Conservation (phyloP, 2,797 vertebrate species). For the Phaenicophaeus curvirostris region DNA sequence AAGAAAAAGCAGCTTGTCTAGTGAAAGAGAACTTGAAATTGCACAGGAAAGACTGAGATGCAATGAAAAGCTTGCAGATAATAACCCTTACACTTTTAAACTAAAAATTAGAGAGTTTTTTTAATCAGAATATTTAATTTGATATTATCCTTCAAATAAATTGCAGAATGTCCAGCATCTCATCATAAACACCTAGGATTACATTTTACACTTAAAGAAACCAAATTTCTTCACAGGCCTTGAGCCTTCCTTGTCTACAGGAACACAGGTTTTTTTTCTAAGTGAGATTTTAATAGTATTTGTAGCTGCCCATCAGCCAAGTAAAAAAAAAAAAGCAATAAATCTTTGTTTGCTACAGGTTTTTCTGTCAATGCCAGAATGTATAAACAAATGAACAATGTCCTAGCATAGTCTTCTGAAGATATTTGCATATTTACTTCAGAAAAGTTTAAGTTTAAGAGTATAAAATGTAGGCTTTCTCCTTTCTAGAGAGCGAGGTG, state of each 20-base stretch:
- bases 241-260: not conserved
- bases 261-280: not conserved
- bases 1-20: not conserved
- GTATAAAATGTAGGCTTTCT: not conserved
- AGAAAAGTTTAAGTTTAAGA: not conserved
- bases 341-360: not conserved
- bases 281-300: not conserved
- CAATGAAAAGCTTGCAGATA: not conserved
- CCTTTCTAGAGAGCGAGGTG: too few species aligned
- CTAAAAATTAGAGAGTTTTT: not conserved
- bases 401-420: not conserved
- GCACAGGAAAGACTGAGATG: not conserved
- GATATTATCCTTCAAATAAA: not conserved
- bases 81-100: fast-evolving
- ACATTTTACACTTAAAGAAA: too few species aligned
- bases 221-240: not conserved
- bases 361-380: not conserved
- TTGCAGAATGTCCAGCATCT: not conserved
- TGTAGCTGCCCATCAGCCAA: not conserved
- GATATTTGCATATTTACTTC: not conserved
- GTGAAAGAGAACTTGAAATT: not conserved
- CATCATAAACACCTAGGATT: not conserved
- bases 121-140: not conserved
- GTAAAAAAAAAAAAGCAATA: not conserved
- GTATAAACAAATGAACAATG: not conserved